Percentiles rank a stretch among this genome's conserved stretches.
Evolutionary conservation across 1,140 invertebrate species (phyloP).

Genomic region (Scaptomyza pallida): DNA sequence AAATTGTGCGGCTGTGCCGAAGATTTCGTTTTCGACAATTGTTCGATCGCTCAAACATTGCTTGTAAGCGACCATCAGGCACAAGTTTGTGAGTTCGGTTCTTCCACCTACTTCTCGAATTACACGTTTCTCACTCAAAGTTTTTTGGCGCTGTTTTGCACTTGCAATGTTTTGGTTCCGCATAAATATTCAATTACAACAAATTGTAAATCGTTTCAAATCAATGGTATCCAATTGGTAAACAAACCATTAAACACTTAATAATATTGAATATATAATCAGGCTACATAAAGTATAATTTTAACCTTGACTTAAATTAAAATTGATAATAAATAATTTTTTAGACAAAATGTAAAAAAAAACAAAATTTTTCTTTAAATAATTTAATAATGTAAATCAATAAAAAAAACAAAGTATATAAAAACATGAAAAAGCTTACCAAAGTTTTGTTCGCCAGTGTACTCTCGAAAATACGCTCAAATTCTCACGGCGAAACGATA

Average conservation of each 20-base stretch:
- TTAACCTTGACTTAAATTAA: no score
- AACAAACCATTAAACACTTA: neutral
- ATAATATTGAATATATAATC: no score
- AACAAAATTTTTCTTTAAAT: neutral
- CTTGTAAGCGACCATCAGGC: neutral
- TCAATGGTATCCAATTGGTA: neutral
- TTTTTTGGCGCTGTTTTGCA: neutral
- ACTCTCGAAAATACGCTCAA: neutral
- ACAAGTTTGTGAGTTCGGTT: neutral
- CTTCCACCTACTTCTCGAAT: slow-evolving; percentile 16
- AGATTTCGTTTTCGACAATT: slow-evolving; percentile 15
- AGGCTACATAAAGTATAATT: neutral
- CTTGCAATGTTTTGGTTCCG: slow-evolving; percentile 35
- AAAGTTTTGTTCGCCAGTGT: slow-evolving; percentile 23
- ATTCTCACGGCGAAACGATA: neutral
- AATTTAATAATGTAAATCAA: neutral
- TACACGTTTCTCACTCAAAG: slow-evolving; percentile 4
- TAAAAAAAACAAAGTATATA: neutral
- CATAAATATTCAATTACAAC: slow-evolving; percentile 33
- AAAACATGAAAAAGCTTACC: neutral
- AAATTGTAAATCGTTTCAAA: slow-evolving; percentile 7
- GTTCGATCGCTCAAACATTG: slow-evolving; percentile 10
- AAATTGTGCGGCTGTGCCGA: slow-evolving; percentile 32
- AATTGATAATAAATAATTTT: no score
- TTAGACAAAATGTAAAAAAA: no score